phyloP scores from a whole-genome alignment of 2,888 invertebrate genomes.

The Cecidostiba fungosa region DNA sequence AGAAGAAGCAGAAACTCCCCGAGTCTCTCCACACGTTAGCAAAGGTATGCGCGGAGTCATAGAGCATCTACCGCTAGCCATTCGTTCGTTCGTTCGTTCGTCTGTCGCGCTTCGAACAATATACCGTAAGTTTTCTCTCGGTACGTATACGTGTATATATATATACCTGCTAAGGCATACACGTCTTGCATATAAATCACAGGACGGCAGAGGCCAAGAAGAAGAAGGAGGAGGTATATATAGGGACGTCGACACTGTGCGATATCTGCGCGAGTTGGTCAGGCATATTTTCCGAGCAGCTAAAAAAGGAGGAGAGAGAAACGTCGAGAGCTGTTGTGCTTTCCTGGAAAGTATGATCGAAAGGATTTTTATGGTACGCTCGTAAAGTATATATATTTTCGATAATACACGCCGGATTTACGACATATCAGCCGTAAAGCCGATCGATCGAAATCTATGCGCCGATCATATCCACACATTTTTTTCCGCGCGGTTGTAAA shows the following conservation, averaged over 20 bases:
- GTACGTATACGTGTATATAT: not conserved
- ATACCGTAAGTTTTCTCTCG: slow-evolving; percentile 37
- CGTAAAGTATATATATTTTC: not conserved
- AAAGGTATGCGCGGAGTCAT: slow-evolving; percentile 23
- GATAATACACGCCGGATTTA: not conserved
- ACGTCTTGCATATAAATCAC: slow-evolving; percentile 49
- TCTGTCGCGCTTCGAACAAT: slow-evolving; percentile 16
- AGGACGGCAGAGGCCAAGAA: not conserved
- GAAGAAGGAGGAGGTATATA: not conserved
- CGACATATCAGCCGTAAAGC: not conserved
- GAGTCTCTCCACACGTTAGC: not conserved
- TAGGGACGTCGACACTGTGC: slow-evolving; percentile 24
- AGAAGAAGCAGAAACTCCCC: slow-evolving; percentile 7
- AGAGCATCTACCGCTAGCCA: slow-evolving; percentile 40
- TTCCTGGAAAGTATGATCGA: not conserved
- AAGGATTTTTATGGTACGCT: not conserved
- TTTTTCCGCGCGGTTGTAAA: not conserved
- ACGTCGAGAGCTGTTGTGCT: not conserved
- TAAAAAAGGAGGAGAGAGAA: slow-evolving; percentile 12
- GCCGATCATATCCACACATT: too few species aligned
- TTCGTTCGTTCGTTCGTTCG: slow-evolving; percentile 12
- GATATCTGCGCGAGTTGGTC: slow-evolving; percentile 15
- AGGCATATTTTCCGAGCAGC: not conserved
- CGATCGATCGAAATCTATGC: not conserved
- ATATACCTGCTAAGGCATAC: not conserved